Evolutionary conservation across 2,888 invertebrate species (phyloP).

Genomic region (Agrotis exclamationis): DNA sequence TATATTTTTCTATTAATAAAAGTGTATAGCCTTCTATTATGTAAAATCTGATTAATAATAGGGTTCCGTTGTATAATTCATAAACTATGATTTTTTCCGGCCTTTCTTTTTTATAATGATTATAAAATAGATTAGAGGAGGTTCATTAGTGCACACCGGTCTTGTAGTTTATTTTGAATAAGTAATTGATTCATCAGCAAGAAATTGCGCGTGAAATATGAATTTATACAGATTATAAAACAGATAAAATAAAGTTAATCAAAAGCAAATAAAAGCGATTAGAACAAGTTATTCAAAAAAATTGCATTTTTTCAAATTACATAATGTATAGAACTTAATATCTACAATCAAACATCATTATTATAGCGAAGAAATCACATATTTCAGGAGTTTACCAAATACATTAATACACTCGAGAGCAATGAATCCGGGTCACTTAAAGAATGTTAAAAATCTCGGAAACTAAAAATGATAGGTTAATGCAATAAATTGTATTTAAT

Average conservation of each 20-base stretch:
- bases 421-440: too few relatives aligned
- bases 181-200: not conserved
- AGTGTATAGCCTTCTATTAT: not conserved
- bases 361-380: not conserved
- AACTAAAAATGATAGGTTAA: too few relatives aligned
- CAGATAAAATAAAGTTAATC: not conserved
- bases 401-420: too few relatives aligned
- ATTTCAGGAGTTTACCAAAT: not conserved
- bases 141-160: not conserved
- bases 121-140: conserved; percentile 1
- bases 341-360: not conserved
- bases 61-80: conserved; percentile 15
- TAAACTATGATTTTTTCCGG: conserved; percentile 7
- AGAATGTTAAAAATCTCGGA: too few relatives aligned
- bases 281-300: too few relatives aligned
- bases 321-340: too few relatives aligned
- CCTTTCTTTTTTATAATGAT: conserved; percentile 26
- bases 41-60: conserved; percentile 1
- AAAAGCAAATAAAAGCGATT: not conserved
- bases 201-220: conserved; percentile 15
- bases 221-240: not conserved
- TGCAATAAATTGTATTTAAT: too few relatives aligned
- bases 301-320: too few relatives aligned
- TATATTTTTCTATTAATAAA: not conserved
- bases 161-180: conserved; percentile 8